Conservation (phyloP, 2,113 vertebrate genomes). For the Sakesphorus luctuosus region DNA sequence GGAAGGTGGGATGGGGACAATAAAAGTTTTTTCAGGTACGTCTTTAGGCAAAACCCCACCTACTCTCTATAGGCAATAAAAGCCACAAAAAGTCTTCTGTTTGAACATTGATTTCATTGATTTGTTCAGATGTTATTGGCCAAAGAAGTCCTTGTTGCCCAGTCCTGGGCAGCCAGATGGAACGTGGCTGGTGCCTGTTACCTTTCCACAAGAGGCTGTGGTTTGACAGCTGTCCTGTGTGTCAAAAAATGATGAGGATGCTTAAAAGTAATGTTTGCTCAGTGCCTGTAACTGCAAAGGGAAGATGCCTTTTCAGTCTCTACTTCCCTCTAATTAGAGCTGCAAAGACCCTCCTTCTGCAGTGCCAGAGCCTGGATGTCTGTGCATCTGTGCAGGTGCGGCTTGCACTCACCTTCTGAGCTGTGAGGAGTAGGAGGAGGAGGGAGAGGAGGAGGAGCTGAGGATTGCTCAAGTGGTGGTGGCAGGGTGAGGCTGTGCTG, state of each 20-base stretch:
- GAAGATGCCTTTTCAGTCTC: neutral
- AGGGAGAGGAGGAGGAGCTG: conserved; percentile 6
- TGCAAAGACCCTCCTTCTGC: neutral
- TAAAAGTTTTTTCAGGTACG: neutral
- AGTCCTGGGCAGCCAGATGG: neutral
- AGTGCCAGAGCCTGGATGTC: neutral
- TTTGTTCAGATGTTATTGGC: neutral
- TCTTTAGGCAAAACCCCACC: neutral
- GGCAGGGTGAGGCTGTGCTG: conserved; percentile 49
- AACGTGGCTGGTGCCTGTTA: too few species aligned
- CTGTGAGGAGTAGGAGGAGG: neutral
- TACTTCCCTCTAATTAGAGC: accelerated
- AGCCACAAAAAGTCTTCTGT: neutral
- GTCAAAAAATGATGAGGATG: neutral
- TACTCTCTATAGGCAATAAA: neutral
- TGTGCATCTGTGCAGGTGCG: accelerated
- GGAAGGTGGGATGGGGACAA: neutral
- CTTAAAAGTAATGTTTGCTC: neutral
- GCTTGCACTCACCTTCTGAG: accelerated
- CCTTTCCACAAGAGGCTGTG: neutral
- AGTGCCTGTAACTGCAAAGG: neutral
- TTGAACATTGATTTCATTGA: too few species aligned
- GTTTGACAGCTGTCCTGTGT: neutral
- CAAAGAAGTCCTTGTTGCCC: neutral
- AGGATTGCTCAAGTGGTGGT: conserved; percentile 30